Evolutionary conservation across 2,888 invertebrate genomes (phyloP), one percentile per base, ranked within the genome.

Genomic region (Leptinotarsa juncta): DNA sequence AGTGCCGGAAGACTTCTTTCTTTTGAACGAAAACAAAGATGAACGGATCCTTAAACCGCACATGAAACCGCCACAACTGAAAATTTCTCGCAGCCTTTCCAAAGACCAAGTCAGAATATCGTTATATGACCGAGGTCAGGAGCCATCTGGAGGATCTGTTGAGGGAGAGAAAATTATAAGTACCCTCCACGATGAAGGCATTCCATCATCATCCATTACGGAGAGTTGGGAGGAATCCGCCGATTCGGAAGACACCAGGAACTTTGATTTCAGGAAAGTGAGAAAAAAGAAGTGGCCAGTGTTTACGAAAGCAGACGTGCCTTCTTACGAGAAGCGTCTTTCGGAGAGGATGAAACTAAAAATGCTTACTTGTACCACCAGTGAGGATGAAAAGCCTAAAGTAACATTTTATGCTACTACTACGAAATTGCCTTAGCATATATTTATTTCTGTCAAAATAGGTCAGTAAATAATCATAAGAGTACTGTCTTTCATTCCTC

Each of bases 351-450:
- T 69, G 69, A 69, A 69, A 18, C 42, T 57, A 23, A 57, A 60
- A 60, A 60, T 69, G 69, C 48, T 69, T 20, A 48, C 57, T 60
- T 57, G 48, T 1, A 48, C 57, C 0, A 69, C 69, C 5, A 48
- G 32, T 5, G 69, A 69, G 14, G 69, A 69, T 57, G 69, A 69
- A 15, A 69, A 69, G 55, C 69, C 69, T 3, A 69, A 48, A 69
- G 16, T 69, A 20, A 69, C 69, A 20, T 69, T 69, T 57, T 69
- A 57, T 49, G 57, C 57, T 20, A 49, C 69, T 20, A 69, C 57
- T 20, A 48, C 69, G 20, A 69, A 69, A 69, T 42, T 69, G 20
- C 49, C 69, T 20, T 69, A 48, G 55, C 32, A 60, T 57, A 62
- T 42, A 62, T 32, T 42, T 18, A n/a, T 42, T 60, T 60, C 15